phyloP scores from a whole-genome alignment of 2,113 vertebrate species.

The Herpailurus yagouaroundi region DNA sequence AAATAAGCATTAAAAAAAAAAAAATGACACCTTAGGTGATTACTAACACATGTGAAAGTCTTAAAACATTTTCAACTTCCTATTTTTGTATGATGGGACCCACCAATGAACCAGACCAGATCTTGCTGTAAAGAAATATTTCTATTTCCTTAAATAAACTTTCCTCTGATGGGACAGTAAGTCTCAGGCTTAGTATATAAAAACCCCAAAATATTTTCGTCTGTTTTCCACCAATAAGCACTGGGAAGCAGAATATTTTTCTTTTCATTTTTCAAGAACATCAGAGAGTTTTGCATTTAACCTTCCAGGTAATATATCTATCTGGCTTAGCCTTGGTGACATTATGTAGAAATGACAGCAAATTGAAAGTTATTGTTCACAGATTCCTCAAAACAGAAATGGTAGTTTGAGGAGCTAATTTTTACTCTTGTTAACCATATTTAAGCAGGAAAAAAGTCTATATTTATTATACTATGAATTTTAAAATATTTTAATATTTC shows the following conservation, averaged over 20 bases:
- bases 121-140: background rate
- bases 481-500: background rate
- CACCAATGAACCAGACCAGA: accelerated
- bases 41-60: background rate
- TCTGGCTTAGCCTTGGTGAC: background rate
- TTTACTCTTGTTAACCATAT: background rate
- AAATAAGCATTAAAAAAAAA: background rate
- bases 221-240: background rate
- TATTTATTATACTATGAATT: background rate
- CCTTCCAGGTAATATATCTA: background rate
- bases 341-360: background rate
- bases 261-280: background rate
- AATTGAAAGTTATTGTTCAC: background rate
- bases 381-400: background rate
- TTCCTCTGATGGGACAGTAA: background rate
- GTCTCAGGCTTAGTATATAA: background rate
- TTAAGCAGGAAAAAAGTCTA: background rate
- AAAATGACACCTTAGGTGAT: background rate
- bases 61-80: background rate
- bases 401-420: background rate
- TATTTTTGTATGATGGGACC: background rate
- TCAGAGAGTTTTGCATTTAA: background rate
- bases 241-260: background rate
- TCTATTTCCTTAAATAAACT: background rate
- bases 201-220: background rate